Evolutionary conservation across 1,140 invertebrate genomes (phyloP).

Genomic region (Trinorchestia longiramus): DNA sequence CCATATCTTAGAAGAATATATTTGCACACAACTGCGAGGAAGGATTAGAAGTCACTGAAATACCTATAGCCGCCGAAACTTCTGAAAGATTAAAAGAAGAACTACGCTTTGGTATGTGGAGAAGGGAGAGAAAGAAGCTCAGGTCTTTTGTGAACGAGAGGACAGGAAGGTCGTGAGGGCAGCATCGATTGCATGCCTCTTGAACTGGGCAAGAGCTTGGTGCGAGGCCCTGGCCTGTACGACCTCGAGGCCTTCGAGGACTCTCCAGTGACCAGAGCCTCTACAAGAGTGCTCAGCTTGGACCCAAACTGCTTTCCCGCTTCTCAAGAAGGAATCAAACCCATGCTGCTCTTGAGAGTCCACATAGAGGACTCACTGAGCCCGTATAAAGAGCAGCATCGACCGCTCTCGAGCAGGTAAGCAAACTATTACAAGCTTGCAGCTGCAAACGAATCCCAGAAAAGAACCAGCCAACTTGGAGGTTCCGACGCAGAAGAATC

Average conservation of each 20-base stretch:
- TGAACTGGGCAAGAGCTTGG: background rate
- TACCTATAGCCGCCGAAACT: background rate
- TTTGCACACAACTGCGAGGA: too few relatives aligned
- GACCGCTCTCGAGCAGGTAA: background rate
- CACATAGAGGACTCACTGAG: background rate
- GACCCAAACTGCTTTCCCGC: background rate
- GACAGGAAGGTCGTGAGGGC: background rate
- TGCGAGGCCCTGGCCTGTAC: background rate
- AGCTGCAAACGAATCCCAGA: background rate
- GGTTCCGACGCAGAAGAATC: background rate
- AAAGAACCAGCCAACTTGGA: background rate
- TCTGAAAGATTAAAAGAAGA: background rate
- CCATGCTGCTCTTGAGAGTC: background rate
- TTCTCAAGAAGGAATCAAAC: constrained; percentile 8
- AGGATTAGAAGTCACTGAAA: background rate
- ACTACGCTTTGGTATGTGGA: background rate
- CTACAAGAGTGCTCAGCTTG: background rate
- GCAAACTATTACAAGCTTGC: background rate
- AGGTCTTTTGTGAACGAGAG: background rate
- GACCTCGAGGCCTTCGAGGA: background rate
- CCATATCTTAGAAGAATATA: too few relatives aligned
- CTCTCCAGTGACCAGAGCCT: constrained; percentile 9
- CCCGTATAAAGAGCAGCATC: background rate
- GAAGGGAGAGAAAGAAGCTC: background rate
- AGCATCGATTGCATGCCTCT: constrained; percentile 16